Conservation (phyloP, 2,113 vertebrate genomes). For the Thymallus thymallus region DNA sequence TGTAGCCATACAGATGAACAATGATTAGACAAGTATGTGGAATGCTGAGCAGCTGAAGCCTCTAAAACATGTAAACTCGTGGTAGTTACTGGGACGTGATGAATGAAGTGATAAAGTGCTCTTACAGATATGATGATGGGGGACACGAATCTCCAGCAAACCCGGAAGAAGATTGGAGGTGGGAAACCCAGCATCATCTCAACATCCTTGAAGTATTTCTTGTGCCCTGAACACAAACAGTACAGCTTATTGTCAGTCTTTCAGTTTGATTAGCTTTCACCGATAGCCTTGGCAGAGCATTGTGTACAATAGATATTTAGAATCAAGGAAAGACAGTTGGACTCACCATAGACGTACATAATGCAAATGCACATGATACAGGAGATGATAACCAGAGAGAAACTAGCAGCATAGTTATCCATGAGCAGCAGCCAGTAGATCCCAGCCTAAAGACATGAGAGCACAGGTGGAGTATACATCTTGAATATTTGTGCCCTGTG, state of each 20-base stretch:
- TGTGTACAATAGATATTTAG: too few relatives aligned
- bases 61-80: neutral
- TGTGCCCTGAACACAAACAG: slow-evolving; percentile 76
- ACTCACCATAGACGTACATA: slow-evolving; percentile 97
- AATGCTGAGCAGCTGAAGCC: neutral
- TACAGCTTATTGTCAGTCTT: too few relatives aligned
- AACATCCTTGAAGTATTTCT: slow-evolving; percentile 96
- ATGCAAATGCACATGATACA: slow-evolving; percentile 97
- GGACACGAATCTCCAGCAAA: slow-evolving; percentile 97
- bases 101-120: slow-evolving; percentile 25
- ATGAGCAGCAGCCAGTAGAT: slow-evolving; percentile 97
- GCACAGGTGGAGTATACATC: neutral
- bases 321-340: neutral
- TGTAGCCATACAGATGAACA: neutral
- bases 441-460: slow-evolving; percentile 79
- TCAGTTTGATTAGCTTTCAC: too few relatives aligned
- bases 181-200: slow-evolving; percentile 99
- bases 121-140: slow-evolving; percentile 94
- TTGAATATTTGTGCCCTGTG: neutral
- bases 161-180: slow-evolving; percentile 94
- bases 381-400: slow-evolving; percentile 96
- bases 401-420: slow-evolving; percentile 98
- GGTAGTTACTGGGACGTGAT: neutral
- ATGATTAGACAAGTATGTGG: neutral
- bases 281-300: too few relatives aligned